A percentile compares a stretch with the other conserved stretches of the same genome.
These are phyloP conservation scores for Parauchenoglanis punctatus DNA, from an alignment of 2,797 vertebrate genomes.

Conservation along the genomic window DNA sequence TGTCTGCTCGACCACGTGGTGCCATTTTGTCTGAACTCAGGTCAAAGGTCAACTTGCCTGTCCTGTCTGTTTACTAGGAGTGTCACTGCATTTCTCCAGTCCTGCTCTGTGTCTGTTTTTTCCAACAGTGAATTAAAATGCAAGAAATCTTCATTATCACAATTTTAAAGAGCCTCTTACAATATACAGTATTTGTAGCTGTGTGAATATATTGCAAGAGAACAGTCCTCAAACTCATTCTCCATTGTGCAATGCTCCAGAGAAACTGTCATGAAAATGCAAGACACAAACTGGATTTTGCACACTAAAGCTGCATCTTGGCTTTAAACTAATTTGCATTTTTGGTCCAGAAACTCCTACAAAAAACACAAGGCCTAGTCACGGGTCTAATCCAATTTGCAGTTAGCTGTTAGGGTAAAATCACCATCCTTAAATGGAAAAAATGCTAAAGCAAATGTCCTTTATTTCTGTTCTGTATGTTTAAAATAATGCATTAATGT, in stretches of 20 bases:
- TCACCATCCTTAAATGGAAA: background rate
- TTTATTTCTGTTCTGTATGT: background rate
- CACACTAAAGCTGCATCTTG: background rate
- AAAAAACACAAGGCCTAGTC: background rate
- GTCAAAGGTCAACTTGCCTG: slow-evolving; percentile 51
- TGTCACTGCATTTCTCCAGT: slow-evolving; percentile 26
- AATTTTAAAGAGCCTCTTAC: background rate
- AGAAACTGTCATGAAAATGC: background rate
- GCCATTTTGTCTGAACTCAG: slow-evolving; percentile 53
- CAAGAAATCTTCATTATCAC: background rate
- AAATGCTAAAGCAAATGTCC: background rate
- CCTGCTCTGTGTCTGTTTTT: slow-evolving; percentile 15
- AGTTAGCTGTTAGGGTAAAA: background rate
- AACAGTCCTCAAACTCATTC: background rate
- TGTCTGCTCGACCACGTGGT: slow-evolving; percentile 44
- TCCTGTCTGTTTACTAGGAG: slow-evolving; percentile 38
- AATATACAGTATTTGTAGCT: no score
- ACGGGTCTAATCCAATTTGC: background rate
- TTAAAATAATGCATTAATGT: background rate
- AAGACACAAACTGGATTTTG: background rate
- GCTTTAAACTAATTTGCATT: slow-evolving; percentile 9
- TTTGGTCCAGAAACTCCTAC: background rate
- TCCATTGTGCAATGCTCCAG: background rate
- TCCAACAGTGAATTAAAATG: background rate
- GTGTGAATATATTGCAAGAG: background rate